These are phyloP conservation scores for Muscicapa adusta DNA, from an alignment of 2,113 vertebrate genomes.

Conservation along the genomic window DNA sequence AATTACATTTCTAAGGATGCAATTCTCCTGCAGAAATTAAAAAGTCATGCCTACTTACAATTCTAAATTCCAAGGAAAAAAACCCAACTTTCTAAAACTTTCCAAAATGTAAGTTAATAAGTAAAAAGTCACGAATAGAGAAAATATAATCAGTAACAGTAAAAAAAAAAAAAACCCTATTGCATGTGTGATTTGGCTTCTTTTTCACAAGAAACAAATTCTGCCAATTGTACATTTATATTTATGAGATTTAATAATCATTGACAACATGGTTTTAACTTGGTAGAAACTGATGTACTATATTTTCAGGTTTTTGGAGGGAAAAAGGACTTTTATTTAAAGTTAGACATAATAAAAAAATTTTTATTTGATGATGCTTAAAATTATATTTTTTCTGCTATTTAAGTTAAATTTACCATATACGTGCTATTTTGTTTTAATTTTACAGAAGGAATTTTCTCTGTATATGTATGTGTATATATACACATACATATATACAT, in stretches of 20 bases:
- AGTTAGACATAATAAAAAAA: background rate
- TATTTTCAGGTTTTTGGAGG: background rate
- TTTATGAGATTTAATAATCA: background rate
- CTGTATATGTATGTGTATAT: fast-evolving
- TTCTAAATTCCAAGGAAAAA: background rate
- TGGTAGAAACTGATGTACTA: background rate
- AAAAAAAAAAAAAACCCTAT: background rate
- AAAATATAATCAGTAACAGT: background rate
- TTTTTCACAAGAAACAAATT: background rate
- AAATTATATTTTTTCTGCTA: background rate
- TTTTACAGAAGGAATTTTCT: background rate
- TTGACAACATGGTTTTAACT: background rate
- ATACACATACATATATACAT: background rate
- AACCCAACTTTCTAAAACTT: fast-evolving
- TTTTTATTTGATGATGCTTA: background rate
- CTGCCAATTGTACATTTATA: background rate
- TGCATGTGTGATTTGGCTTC: background rate
- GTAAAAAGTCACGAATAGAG: background rate
- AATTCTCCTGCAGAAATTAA: background rate
- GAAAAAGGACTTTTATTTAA: fast-evolving
- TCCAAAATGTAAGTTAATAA: background rate
- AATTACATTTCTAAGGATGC: background rate
- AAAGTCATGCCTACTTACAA: background rate
- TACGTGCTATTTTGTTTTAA: background rate
- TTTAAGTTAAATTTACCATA: background rate